Base-by-base conservation (phyloP, 2,888 invertebrate species). In the Acleris emargana region DNA sequence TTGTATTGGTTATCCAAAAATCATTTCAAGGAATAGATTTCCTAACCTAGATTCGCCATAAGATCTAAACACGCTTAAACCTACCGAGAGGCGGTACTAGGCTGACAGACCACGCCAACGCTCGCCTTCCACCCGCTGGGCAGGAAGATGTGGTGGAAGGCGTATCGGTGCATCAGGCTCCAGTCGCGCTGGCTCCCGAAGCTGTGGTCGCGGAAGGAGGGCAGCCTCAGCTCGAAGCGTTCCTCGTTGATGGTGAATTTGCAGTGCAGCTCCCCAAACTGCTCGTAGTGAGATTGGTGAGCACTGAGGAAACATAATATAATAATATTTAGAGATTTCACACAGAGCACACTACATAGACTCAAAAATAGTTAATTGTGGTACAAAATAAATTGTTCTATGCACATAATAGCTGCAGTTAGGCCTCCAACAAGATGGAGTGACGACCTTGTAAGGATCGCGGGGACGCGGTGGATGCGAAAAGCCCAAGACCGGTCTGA, bases 271-370 rank as follows among this genome's bases (percentile, higher is more conserved):
- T 84, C 83, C 0, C 97, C 97, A 84, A 95, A 95, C 86, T 97
- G 97, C 76, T 97, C 97, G 82, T 97, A 97, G 77, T 97, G 97
- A 0, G 95, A 95, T 78, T 97, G 97, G 78, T 96, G 96, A 1
- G 95, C 94, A 28, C 96, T 96, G 83, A 3, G 38, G 38, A 13
- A 38, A 38, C 1, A 32, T n/a, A n/a, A n/a, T n/a, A n/a, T n/a
- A n/a, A n/a, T n/a, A n/a, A n/a, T n/a, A n/a, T n/a, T n/a, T n/a
- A n/a, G n/a, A n/a, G n/a, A n/a, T n/a, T n/a, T n/a, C n/a, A n/a
- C n/a, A n/a, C n/a, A n/a, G n/a, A n/a, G n/a, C n/a, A n/a, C n/a
- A n/a, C n/a, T n/a, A n/a, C n/a, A n/a, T n/a, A n/a, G n/a, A n/a
- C n/a, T n/a, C n/a, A n/a, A n/a, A n/a, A n/a, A n/a, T n/a, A n/a